Evolutionary conservation across 2,888 invertebrate species (phyloP), one percentile per base, ranked within the genome.

Genomic region (Ormyrus labotus): DNA sequence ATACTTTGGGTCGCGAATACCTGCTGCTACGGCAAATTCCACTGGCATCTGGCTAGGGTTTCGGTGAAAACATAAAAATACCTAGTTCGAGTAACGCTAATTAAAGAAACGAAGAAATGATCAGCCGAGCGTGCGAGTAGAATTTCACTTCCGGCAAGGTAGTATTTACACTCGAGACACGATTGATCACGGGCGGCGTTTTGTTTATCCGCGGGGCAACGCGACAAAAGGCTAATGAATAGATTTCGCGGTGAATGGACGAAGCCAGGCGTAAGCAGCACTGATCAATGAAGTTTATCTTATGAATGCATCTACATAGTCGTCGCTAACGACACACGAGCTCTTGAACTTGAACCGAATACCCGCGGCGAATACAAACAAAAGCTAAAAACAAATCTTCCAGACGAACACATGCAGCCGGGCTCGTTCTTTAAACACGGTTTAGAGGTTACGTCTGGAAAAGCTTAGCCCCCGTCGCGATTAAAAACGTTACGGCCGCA

Each of bases 291-390:
- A 75, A 68, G 75, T 68, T 68, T 75, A 68, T 75, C 65, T 67
- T 19, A 48, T 47, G 68, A 75, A 60, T 68, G 68, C 67, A 75
- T 75, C 75, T 53, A 34, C 63, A 61, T 69, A 69, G 58, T 13
- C 61, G 48, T 34, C n/a, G 47, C 64, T 64, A 63, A 76, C 51
- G 64, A 77, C 77, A 58, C 34, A 34, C 34, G 4, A 70, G 77
- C 61, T 70, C 77, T 70, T 76, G 76, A 76, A 76, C 76, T 76
- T 76, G 76, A 76, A 69, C 68, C 53, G 55, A n/a, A 58, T 63
- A 68, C 65, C 34, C 45, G 50, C 34, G 19, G 47, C n/a, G 55
- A 75, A 60, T 13, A 47, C 61, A 68, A 75, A 68, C 75, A 68
- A 68, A 75, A 61, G 61, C 75, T 65, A 57, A 73, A 73, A 63